Percentiles rank a stretch among this genome's conserved stretches.
Evolutionary conservation across 2,888 invertebrate species (phyloP).

Genomic region (Eristalis intricaria): DNA sequence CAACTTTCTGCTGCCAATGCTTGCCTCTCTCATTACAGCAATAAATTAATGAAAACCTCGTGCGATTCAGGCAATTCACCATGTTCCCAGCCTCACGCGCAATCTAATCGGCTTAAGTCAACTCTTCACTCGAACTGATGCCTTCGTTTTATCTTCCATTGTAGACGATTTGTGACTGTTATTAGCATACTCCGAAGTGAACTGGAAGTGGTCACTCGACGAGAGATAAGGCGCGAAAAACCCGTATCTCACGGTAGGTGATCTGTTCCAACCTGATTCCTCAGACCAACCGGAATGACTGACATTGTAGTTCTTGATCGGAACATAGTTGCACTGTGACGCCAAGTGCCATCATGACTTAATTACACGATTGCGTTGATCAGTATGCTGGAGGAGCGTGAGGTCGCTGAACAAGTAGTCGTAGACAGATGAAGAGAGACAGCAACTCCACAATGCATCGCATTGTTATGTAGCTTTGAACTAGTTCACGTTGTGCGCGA

Average conservation of each 20-base stretch:
- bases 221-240: background rate
- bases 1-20: constrained; percentile 52
- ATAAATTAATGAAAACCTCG: constrained; percentile 32
- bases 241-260: background rate
- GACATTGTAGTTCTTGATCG: background rate
- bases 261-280: background rate
- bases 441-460: background rate
- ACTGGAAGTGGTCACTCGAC: background rate
- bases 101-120: background rate
- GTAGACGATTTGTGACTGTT: background rate
- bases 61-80: background rate
- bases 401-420: background rate
- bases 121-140: background rate
- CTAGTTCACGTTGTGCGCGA: constrained; percentile 47
- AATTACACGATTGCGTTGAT: background rate
- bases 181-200: background rate
- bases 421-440: background rate
- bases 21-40: constrained; percentile 21
- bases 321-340: background rate
- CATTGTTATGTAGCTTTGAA: constrained; percentile 33
- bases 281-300: background rate
- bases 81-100: background rate
- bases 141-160: background rate
- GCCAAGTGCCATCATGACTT: background rate
- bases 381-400: background rate